These are phyloP conservation scores for Ceratoteleas bidentatus DNA, from an alignment of 1,140 invertebrate genomes.

Conservation along the genomic window DNA sequence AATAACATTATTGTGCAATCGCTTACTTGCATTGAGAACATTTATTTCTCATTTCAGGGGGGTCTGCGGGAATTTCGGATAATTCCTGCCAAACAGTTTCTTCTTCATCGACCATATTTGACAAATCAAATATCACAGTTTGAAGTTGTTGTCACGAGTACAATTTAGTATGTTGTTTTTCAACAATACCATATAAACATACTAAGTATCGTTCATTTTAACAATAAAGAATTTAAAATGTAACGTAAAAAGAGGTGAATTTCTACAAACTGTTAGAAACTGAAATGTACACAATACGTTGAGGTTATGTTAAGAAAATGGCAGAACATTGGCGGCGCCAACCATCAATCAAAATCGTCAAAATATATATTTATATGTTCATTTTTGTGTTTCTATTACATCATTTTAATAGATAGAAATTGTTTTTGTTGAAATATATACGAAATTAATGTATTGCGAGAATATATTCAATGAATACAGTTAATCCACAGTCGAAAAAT, in stretches of 20 bases:
- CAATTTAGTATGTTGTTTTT: no score
- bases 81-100: conserved; percentile 85
- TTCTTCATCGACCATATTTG: conserved; percentile 77
- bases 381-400: not conserved
- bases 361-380: not conserved
- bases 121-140: not conserved
- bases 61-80: conserved; percentile 87
- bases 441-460: no score
- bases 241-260: no score
- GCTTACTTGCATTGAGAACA: conserved; percentile 88
- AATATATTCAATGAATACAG: no score
- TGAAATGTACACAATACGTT: not conserved
- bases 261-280: no score
- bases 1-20: not conserved
- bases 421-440: no score
- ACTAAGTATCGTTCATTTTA: no score
- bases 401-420: no score
- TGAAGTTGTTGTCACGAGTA: not conserved
- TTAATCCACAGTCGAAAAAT: no score
- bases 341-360: not conserved
- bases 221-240: no score
- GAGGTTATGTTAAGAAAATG: not conserved
- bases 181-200: no score
- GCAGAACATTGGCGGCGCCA: not conserved
- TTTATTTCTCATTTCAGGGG: conserved; percentile 86